A percentile compares a stretch with the other conserved stretches of the same genome.
Evolutionary conservation across 1,140 invertebrate genomes (phyloP).

Genomic region (Drosophila elegans): DNA sequence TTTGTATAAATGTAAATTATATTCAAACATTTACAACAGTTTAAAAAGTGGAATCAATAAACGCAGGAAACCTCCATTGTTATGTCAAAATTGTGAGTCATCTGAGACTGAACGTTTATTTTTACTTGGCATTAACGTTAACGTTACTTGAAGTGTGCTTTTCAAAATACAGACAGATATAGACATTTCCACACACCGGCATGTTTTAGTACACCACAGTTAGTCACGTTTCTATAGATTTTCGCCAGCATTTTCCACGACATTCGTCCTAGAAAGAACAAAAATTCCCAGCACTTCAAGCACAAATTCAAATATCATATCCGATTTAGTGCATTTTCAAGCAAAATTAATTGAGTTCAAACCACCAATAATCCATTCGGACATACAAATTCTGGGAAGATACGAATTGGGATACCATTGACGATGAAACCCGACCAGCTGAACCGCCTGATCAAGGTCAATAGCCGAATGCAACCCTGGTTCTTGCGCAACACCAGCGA

Average conservation of each 20-base stretch:
- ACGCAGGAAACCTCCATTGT: neutral
- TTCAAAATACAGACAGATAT: constrained; percentile 9
- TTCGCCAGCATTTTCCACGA: neutral
- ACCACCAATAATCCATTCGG: too few relatives aligned
- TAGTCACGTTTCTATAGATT: neutral
- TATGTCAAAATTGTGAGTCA: constrained; percentile 9
- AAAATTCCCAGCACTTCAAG: constrained; percentile 27
- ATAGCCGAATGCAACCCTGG: constrained; percentile 55
- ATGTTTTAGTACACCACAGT: constrained; percentile 47
- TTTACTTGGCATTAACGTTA: constrained; percentile 14
- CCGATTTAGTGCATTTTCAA: constrained; percentile 9
- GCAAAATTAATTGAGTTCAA: constrained; percentile 43
- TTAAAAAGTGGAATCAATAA: neutral
- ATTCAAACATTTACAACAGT: neutral
- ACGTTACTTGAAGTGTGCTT: constrained; percentile 8
- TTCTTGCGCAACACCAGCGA: constrained; percentile 60
- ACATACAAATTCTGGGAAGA: too few relatives aligned
- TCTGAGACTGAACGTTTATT: constrained; percentile 7
- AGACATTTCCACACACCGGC: constrained; percentile 29
- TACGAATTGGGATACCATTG: neutral
- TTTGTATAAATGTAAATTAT: too few relatives aligned
- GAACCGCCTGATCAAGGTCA: constrained; percentile 53
- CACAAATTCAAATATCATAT: constrained; percentile 15
- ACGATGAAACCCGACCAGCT: constrained; percentile 61
- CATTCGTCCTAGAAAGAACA: constrained; percentile 7